A percentile compares a stretch with the other conserved stretches of the same genome.
phyloP scores from a whole-genome alignment of 2,113 vertebrate species.

The Conger conger region DNA sequence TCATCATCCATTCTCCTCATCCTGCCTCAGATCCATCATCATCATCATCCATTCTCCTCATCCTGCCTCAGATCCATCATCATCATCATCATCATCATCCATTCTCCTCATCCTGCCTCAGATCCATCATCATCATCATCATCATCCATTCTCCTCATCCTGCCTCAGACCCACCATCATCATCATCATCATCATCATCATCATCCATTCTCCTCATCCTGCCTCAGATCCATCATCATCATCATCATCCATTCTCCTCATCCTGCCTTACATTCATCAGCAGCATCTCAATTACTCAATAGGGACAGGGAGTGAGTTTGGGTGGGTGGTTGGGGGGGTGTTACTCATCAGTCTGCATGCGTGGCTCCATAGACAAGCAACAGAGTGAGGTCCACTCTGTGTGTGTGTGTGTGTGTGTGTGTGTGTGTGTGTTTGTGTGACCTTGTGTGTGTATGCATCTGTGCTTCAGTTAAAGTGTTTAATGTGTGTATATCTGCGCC shows the following conservation, averaged over 20 bases:
- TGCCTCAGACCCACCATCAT: neutral
- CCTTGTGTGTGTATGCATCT: too few species aligned
- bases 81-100: too few species aligned
- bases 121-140: neutral
- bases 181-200: too few species aligned
- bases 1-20: too few species aligned
- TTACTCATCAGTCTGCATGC: too few species aligned
- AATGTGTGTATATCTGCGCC: neutral
- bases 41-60: neutral
- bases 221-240: neutral
- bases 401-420: neutral
- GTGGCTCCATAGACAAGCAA: too few species aligned
- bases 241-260: constrained; percentile 3
- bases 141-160: neutral
- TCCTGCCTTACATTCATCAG: neutral
- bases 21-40: neutral
- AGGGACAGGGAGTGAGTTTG: too few species aligned
- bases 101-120: neutral
- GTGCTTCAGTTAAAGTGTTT: too few species aligned
- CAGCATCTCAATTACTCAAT: too few species aligned
- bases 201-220: neutral
- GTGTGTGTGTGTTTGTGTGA: neutral
- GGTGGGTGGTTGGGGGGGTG: too few species aligned
- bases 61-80: neutral
- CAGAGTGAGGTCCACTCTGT: too few species aligned